These are phyloP conservation scores for Drosophila parthenogenetica DNA, from an alignment of 2,888 invertebrate species.

Conservation along the genomic window DNA sequence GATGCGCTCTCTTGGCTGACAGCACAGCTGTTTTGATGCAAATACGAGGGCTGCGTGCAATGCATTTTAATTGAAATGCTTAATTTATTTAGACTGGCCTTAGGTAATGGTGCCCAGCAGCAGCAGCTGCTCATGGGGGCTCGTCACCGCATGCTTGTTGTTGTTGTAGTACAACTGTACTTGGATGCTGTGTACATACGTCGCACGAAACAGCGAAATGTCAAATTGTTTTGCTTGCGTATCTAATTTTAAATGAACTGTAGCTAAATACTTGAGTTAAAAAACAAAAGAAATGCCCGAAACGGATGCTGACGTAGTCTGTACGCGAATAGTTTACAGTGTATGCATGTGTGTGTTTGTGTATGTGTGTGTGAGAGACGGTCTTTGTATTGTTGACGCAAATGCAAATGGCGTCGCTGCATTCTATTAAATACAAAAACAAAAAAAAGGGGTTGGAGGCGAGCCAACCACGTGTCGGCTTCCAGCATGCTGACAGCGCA, in stretches of 20 bases:
- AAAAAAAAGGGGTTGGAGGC: constrained; percentile 4
- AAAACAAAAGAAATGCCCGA: constrained; percentile 39
- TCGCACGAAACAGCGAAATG: constrained; percentile 39
- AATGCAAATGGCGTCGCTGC: constrained; percentile 73
- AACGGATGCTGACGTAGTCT: constrained; percentile 64
- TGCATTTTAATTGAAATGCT: constrained; percentile 35
- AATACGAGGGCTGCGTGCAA: constrained; percentile 36
- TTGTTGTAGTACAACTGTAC: constrained; percentile 70
- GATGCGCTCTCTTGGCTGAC: background rate
- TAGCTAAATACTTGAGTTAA: constrained; percentile 37
- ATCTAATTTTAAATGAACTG: constrained; percentile 72
- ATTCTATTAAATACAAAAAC: constrained; percentile 20
- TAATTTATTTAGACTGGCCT: constrained; percentile 37
- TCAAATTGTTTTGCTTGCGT: constrained; percentile 56
- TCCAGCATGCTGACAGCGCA: constrained; percentile 45
- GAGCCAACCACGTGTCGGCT: constrained; percentile 65
- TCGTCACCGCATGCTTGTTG: constrained; percentile 50
- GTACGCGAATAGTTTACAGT: constrained; percentile 35
- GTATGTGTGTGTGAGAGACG: background rate
- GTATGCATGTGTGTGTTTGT: constrained; percentile 9
- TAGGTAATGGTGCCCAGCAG: constrained; percentile 18
- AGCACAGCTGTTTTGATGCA: constrained; percentile 58
- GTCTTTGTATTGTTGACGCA: constrained; percentile 60
- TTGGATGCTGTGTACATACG: constrained; percentile 35
- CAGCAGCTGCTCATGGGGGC: constrained; percentile 45